A percentile compares a stretch with the other conserved stretches of the same genome.
phyloP scores from a whole-genome alignment of 2,888 invertebrate genomes.

The Orchestes rusci region DNA sequence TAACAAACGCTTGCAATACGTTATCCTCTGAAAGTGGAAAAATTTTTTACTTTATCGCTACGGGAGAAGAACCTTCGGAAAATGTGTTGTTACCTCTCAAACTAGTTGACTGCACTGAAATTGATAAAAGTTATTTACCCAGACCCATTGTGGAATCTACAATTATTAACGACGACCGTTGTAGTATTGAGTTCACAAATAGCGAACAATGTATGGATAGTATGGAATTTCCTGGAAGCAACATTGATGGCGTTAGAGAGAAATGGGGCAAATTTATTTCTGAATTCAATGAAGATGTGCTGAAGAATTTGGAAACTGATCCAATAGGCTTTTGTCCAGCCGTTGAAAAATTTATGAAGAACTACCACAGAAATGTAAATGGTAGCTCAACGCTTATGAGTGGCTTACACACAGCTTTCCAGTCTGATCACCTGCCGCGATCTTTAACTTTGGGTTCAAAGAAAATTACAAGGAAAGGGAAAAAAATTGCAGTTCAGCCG shows the following conservation, averaged over 20 bases:
- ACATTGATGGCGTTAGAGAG: neutral
- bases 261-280: constrained; percentile 8
- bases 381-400: no score
- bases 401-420: no score
- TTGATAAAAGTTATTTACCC: neutral
- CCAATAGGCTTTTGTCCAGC: constrained; percentile 4
- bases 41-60: neutral
- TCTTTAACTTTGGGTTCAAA: no score
- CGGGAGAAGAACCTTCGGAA: neutral
- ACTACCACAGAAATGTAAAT: no score
- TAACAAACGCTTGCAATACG: neutral
- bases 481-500: no score
- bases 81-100: neutral
- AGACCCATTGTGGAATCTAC: neutral
- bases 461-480: no score
- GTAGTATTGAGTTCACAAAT: neutral
- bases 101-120: neutral
- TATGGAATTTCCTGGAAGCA: neutral
- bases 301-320: constrained; percentile 6
- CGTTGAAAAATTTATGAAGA: no score
- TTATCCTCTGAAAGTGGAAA: neutral
- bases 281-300: constrained; percentile 11
- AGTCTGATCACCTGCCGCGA: no score
- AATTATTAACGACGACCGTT: neutral
- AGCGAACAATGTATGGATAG: neutral